Conservation (phyloP, 2,797 vertebrate species). For the Malurus leucopterus region DNA sequence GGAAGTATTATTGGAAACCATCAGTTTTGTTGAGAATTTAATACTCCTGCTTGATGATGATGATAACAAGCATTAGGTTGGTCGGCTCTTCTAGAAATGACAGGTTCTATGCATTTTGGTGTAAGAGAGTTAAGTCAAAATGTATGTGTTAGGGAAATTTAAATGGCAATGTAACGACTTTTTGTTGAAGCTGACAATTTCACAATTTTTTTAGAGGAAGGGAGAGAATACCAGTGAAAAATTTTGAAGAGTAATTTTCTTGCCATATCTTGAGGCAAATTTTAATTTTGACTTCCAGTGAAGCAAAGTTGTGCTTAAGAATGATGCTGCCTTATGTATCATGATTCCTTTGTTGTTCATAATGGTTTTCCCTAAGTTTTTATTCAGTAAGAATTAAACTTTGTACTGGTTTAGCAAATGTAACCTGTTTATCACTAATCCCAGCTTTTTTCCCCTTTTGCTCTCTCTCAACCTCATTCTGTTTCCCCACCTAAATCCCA, state of each 20-base stretch:
- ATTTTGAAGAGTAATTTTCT: not conserved
- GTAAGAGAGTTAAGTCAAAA: not conserved
- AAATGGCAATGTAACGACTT: not conserved
- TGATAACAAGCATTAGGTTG: not conserved
- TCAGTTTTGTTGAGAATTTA: not conserved
- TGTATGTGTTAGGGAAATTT: not conserved
- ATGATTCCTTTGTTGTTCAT: not conserved
- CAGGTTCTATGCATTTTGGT: not conserved
- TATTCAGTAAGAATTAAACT: not conserved
- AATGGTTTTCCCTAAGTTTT: not conserved
- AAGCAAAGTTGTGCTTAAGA: not conserved
- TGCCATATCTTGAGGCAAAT: not conserved
- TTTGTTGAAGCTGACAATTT: not conserved
- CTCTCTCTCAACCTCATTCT: not conserved
- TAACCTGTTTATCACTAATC: not conserved
- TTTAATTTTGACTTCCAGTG: not conserved
- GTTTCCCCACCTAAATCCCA: slow-evolving; percentile 38
- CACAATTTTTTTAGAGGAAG: not conserved
- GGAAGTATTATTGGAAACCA: not conserved
- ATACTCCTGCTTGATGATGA: not conserved
- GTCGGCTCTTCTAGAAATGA: not conserved
- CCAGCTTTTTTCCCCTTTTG: not conserved
- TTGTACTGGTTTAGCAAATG: not conserved
- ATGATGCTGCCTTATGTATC: not conserved
- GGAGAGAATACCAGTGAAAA: not conserved